Conservation (phyloP, 1,140 invertebrate genomes). For the Aphidius gifuensis region DNA sequence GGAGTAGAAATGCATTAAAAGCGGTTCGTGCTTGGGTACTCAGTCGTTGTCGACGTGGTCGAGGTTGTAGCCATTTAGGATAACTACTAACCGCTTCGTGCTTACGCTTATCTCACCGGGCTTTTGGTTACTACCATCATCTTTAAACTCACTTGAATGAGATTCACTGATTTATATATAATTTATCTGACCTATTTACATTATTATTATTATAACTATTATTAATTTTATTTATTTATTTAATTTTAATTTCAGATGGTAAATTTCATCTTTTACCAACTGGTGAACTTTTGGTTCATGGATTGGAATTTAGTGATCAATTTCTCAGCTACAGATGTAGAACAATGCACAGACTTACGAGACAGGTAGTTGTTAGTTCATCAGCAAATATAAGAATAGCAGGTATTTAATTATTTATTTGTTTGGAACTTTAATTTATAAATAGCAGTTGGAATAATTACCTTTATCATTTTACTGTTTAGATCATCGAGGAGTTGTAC, state of each 20-base stretch:
- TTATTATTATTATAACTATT: conserved; percentile 2
- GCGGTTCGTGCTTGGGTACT: conserved; percentile 22
- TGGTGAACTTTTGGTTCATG: conserved; percentile 76
- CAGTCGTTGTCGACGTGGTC: conserved; percentile 25
- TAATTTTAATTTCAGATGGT: conserved; percentile 59
- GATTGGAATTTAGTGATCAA: conserved; percentile 72
- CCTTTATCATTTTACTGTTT: conserved; percentile 32
- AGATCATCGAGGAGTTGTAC: conserved; percentile 67
- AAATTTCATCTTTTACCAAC: conserved; percentile 76
- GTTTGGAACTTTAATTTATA: conserved; percentile 7
- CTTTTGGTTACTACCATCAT: conserved; percentile 14
- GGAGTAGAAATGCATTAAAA: conserved; percentile 16
- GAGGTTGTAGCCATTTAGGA: conserved; percentile 23
- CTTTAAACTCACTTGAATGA: conserved; percentile 8
- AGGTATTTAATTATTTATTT: conserved; percentile 51
- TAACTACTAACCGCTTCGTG: conserved; percentile 25
- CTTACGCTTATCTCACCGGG: conserved; percentile 20
- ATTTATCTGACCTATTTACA: neutral
- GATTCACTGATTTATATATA: conserved; percentile 8
- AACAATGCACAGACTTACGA: conserved; percentile 74
- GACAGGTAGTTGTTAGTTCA: conserved; percentile 70
- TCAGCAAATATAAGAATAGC: conserved; percentile 70
- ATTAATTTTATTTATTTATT: conserved; percentile 15
- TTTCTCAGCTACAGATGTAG: conserved; percentile 73
- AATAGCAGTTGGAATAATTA: neutral